Percentiles rank a stretch among this genome's conserved stretches.
phyloP scores from a whole-genome alignment of 1,140 invertebrate genomes.

The Phortica variegata region DNA sequence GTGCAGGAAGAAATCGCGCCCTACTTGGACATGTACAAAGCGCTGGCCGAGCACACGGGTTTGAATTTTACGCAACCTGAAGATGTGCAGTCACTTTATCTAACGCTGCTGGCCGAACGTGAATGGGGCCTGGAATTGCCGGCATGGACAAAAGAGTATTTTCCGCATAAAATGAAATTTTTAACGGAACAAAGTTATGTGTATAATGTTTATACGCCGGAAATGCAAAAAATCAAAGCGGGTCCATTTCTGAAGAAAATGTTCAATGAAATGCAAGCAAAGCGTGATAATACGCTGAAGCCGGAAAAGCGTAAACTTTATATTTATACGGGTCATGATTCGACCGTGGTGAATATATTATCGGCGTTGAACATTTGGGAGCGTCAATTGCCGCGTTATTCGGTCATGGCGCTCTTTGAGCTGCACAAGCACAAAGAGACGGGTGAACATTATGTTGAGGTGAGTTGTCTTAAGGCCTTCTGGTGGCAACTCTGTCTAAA shows the following conservation, averaged over 20 bases:
- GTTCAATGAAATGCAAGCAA: constrained; percentile 62
- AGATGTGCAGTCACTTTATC: constrained; percentile 66
- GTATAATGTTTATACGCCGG: constrained; percentile 64
- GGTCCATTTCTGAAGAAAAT: constrained; percentile 67
- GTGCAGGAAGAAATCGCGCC: constrained; percentile 59
- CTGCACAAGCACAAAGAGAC: constrained; percentile 62
- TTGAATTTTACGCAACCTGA: constrained; percentile 62
- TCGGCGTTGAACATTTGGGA: constrained; percentile 73
- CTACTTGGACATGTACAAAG: constrained; percentile 60
- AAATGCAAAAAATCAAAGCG: constrained; percentile 65
- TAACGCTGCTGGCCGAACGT: constrained; percentile 66
- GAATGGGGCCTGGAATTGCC: constrained; percentile 64
- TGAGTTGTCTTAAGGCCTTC: no score
- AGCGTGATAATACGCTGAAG: constrained; percentile 58
- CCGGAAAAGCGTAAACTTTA: constrained; percentile 64
- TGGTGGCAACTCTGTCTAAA: no score
- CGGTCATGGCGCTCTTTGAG: constrained; percentile 72
- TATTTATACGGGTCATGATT: constrained; percentile 74
- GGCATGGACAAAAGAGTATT: constrained; percentile 65
- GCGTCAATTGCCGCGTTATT: constrained; percentile 69
- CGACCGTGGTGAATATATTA: constrained; percentile 70
- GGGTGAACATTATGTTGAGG: constrained; percentile 60
- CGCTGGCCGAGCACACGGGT: constrained; percentile 62
- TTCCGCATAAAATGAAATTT: constrained; percentile 62
- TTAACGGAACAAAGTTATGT: constrained; percentile 63